These are phyloP conservation scores for Argentina silus DNA, from an alignment of 2,797 vertebrate species.

Conservation along the genomic window DNA sequence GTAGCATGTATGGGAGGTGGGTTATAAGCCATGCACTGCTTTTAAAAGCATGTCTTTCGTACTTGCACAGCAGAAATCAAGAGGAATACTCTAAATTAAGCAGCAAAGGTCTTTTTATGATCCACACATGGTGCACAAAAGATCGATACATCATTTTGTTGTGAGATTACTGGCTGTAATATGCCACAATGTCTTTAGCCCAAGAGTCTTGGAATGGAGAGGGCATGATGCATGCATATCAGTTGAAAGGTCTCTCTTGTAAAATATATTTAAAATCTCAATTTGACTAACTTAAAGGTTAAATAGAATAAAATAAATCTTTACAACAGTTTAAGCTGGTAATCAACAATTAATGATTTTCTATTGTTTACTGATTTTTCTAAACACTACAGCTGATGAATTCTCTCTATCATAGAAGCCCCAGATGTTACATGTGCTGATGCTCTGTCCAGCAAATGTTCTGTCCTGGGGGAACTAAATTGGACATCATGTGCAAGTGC, in stretches of 20 bases:
- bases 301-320: no score
- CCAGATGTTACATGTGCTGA: no score
- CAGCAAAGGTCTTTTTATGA: slow-evolving; percentile 52
- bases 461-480: no score
- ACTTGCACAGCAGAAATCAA: neutral
- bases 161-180: slow-evolving; percentile 61
- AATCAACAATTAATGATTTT: no score
- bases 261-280: no score
- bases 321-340: no score
- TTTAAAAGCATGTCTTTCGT: neutral
- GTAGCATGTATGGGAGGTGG: neutral
- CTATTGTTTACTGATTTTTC: no score
- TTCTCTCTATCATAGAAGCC: no score
- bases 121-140: slow-evolving; percentile 44
- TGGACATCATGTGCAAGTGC: no score
- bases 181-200: slow-evolving; percentile 39
- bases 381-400: no score
- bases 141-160: slow-evolving; percentile 72
- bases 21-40: neutral
- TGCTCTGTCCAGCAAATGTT: no score
- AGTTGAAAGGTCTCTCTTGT: neutral
- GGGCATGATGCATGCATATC: slow-evolving; percentile 42
- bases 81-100: slow-evolving; percentile 46
- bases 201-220: slow-evolving; percentile 21
- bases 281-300: no score